A percentile compares a stretch with the other conserved stretches of the same genome.
phyloP scores from a whole-genome alignment of 2,888 invertebrate genomes.

The Lypha dubia region DNA sequence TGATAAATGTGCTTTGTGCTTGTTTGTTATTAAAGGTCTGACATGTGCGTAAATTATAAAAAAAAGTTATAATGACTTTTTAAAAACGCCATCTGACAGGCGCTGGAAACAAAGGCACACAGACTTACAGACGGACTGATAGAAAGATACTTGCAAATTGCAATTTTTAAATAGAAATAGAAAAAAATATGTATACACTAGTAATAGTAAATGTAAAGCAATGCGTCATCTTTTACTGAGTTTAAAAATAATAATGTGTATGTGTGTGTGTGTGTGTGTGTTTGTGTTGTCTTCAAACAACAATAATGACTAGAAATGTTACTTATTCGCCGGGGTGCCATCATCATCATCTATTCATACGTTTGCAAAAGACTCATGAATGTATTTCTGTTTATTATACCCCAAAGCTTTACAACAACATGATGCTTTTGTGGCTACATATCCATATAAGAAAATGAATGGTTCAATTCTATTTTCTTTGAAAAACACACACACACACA shows the following conservation, averaged over 20 bases:
- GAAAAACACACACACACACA: not conserved
- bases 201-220: slow-evolving; percentile 47
- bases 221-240: slow-evolving; percentile 68
- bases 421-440: slow-evolving; percentile 51
- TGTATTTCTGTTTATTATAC: slow-evolving; percentile 59
- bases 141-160: not conserved
- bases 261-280: not conserved
- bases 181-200: slow-evolving; percentile 2
- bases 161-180: slow-evolving; percentile 1
- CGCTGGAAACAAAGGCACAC: no score
- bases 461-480: not conserved
- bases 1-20: slow-evolving; percentile 8
- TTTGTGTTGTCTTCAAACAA: slow-evolving; percentile 37
- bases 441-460: slow-evolving; percentile 27
- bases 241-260: slow-evolving; percentile 23
- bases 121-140: not conserved
- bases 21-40: slow-evolving; percentile 35
- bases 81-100: slow-evolving; percentile 47
- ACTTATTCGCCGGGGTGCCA: slow-evolving; percentile 59
- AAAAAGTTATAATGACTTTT: slow-evolving; percentile 51
- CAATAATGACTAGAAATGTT: slow-evolving; percentile 53
- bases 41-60: slow-evolving; percentile 48
- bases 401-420: slow-evolving; percentile 62
- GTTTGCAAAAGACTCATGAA: not conserved
- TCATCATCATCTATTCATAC: slow-evolving; percentile 45